Evolutionary conservation across 2,113 vertebrate species (phyloP).

Genomic region (Isurus oxyrinchus): DNA sequence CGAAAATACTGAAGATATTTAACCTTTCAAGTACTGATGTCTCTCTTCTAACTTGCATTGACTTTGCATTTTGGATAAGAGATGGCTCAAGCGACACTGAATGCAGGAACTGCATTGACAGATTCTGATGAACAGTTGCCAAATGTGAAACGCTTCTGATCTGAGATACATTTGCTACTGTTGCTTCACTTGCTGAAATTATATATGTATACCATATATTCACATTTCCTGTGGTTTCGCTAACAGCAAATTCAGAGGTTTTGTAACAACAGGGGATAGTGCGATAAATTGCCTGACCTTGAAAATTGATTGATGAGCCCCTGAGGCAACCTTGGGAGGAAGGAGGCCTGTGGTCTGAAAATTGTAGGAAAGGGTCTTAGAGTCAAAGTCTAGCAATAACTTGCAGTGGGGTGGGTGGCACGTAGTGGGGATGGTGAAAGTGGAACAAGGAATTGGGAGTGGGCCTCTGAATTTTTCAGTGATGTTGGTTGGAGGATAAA

Average conservation of each 20-base stretch:
- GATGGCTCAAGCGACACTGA: neutral
- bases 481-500: neutral
- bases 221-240: neutral
- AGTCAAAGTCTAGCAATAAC: neutral
- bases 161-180: neutral
- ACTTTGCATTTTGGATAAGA: neutral
- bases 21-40: neutral
- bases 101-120: neutral
- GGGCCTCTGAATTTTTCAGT: neutral
- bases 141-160: neutral
- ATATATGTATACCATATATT: neutral
- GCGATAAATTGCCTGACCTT: neutral
- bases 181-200: neutral
- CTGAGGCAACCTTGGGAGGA: neutral
- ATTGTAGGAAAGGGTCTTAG: neutral
- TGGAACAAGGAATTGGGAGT: neutral
- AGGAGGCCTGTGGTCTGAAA: neutral
- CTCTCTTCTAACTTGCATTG: neutral
- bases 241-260: neutral
- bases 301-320: neutral
- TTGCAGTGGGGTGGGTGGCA: neutral
- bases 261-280: neutral
- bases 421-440: neutral
- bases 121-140: neutral
- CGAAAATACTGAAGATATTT: neutral